Base-by-base conservation (phyloP, 2,888 invertebrate genomes). In the Ormyrus rosae region DNA sequence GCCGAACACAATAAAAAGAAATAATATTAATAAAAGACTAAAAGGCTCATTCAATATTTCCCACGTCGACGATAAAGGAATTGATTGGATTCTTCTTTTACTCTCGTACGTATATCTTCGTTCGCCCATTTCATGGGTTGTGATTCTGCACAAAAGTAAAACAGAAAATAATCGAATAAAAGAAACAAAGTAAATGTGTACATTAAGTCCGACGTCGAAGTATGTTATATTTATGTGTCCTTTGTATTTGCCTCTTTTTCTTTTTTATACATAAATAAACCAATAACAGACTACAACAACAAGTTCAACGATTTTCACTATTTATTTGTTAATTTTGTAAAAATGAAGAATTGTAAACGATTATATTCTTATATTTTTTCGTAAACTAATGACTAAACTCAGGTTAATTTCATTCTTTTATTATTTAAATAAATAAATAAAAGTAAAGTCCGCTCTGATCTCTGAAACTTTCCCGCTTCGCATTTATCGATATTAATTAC, bases 81-180 rank as follows among this genome's bases (percentile, higher is more conserved):
- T 79, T 51, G 63, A 79, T 64, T 74, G 50, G 55, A 63, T 67
- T 72, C 6, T 53, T 2, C 4, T 56, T 71, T 71, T 72, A 55
- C 68, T 56, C 73, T 63, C 55, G 48, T 72, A 53, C 48, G 48
- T 46, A 61, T 13, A 55, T 64, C 48, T 74, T 58, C 13, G 46
- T 74, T 70, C 51, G 69, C 63, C 72, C 72, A 67, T 48, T 60
- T 53, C 64, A 70, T 9, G 48, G 67, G 68, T 60, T 80, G 71
- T 80, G 72, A 77, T 69, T 67, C 34, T 51, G 76, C 76, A 80
- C 80, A 80, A 80, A 77, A 73, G 13, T 60, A 48, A 70, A 78
- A 61, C 19, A 34, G 34, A 0, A 78, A 65, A 51, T n/a, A 51
- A 48, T 61, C 7, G 46, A 46, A 19, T 46, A 64, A 13, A 56